Base-by-base conservation (phyloP, 2,113 vertebrate species). In the Trinectes maculatus region DNA sequence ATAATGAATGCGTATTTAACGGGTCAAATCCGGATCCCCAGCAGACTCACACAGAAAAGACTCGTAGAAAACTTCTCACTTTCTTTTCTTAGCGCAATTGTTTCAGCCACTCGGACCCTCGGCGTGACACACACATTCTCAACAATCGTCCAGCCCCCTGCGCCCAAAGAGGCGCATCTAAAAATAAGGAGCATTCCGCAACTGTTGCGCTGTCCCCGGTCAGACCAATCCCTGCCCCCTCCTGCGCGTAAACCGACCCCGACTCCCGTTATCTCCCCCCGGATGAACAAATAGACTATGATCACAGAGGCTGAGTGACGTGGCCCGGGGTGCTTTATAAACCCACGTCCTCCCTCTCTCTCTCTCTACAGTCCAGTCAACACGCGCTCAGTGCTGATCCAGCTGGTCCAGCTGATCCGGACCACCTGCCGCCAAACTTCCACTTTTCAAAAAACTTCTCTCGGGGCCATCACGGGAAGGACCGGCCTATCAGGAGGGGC, bases 291-390 rank as follows among this genome's bases (percentile, higher is more conserved):
- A 91, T 88, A 89, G 83, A 85, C 80, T 76, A 91, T 92, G 92
- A 90, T 89, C 89, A 84, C 86, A 92, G 87, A 77, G 82, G 85
- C 58, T 21, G 81, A 72, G 90, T 95, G 95, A 95, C 95, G 94
- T 85, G 88, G 60, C 53, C 77, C 55, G 55, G 74, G 60, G 68
- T 70, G 66, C 85, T 91, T 90, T 93, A 92, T 90, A 92, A 90
- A 89, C 60, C 84, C 39, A 55, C 25, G 53, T 74, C 68, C 73
- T 18, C 51, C 71, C 85, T 39, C 84, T 31, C 48, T 22, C 19
- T 11, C 21, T 11, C 19, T 33, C 58, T 39, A 24, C 82, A 79
- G 73, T 84, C 71, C 46, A 68, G 77, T 59, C 22, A 21, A 29
- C 62, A 33, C n/a, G 12, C 25, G 16, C 15, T 12, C 76, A 34